These are phyloP conservation scores for Cremastobaeus sp. DNA, from an alignment of 2,888 invertebrate genomes.

Conservation along the genomic window DNA sequence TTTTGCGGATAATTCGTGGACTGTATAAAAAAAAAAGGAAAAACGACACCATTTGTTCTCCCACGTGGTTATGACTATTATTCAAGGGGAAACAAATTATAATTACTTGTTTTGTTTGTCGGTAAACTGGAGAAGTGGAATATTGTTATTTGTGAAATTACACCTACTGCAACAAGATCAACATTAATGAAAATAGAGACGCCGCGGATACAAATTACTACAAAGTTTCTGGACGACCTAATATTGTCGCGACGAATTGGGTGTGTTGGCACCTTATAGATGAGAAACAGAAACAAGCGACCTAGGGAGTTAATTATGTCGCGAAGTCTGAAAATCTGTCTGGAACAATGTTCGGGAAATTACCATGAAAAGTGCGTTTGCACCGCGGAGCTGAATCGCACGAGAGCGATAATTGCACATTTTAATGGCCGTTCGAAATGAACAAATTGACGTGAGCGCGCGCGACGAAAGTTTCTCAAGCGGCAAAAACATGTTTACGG, in stretches of 20 bases:
- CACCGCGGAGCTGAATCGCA: slow-evolving; percentile 20
- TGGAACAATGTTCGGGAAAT: no score
- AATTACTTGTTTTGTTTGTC: no score
- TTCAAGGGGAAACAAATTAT: no score
- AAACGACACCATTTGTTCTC: no score
- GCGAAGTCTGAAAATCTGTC: slow-evolving; percentile 30
- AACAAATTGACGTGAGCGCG: no score
- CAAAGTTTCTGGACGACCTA: slow-evolving; percentile 36
- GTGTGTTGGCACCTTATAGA: slow-evolving; percentile 32
- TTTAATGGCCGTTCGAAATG: no score
- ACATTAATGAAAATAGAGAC: slow-evolving; percentile 28
- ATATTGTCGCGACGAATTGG: slow-evolving; percentile 32
- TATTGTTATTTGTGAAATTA: no score
- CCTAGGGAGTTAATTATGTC: slow-evolving; percentile 26
- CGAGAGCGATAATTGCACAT: no score
- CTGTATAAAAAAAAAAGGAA: no score
- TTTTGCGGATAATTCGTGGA: no score
- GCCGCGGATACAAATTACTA: slow-evolving; percentile 21
- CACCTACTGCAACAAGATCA: slow-evolving; percentile 1
- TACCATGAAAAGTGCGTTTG: slow-evolving; percentile 37
- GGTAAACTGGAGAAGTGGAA: no score
- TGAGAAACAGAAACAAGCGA: slow-evolving; percentile 27
- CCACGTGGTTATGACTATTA: no score
- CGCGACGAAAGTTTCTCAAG: slow-evolving; percentile 1
- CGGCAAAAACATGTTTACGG: slow-evolving; percentile 26